Evolutionary conservation across 1,140 invertebrate genomes (phyloP), one percentile per base, ranked within the genome.

Genomic region (Bombus impatiens): DNA sequence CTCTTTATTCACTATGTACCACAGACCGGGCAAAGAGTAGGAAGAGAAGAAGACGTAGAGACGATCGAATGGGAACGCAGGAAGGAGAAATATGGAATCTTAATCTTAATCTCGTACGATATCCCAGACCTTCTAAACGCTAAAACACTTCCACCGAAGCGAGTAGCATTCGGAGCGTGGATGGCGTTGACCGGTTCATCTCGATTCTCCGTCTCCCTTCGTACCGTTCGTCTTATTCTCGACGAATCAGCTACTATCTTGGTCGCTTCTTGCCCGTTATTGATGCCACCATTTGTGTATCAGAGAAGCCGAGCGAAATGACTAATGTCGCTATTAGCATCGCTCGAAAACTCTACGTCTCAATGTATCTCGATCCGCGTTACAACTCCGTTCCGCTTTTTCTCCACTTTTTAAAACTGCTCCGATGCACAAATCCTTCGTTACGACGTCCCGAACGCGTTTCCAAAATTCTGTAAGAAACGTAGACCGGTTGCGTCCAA

Each of bases 241-340:
- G 44, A 47, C 72, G 84, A 84, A 90, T 88, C 78, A 40, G 59
- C 57, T 32, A 59, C 57, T 91, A 82, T 86, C 87, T 91, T 78
- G 71, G 65, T 80, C 74, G 76, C 74, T 75, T 53, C 47, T 77
- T 62, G 37, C 74, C 42, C 76, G 84, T 93, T 93, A 94, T 93
- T 94, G 93, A 93, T 94, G 93, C 93, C 88, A 94, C 94, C 93
- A 94, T 94, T 94, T 93, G 92, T 93, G 90, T 94, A 94, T 94
- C 93, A 91, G 90, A 84, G 85, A 91, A 77, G 87, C 88, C 84
- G 85, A 87, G 86, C 75, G 89, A 94, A 94, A 94, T 94, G 93
- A 94, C 90, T 94, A 93, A 94, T 94, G 93, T 92, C 90, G 94
- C 93, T 94, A 93, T 94, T 94, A 94, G 92, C 86, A 47, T 71